Evolutionary conservation across 2,113 vertebrate genomes (phyloP).

Genomic region (Leptocoma aspasia): DNA sequence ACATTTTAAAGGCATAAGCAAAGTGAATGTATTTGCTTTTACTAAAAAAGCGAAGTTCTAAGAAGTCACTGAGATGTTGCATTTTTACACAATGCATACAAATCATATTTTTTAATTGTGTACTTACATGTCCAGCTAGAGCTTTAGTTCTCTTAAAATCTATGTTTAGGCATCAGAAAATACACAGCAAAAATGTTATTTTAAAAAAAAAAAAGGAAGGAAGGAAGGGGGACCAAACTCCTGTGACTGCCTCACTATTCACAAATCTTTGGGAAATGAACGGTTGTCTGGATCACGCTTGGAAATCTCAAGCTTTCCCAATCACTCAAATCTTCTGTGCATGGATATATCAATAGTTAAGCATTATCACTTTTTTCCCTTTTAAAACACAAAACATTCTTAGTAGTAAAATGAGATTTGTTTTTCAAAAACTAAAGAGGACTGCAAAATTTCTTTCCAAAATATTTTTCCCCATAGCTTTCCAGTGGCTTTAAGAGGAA

Average conservation of each 20-base stretch:
- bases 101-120: not conserved
- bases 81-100: accelerated
- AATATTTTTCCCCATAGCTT: not conserved
- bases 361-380: not conserved
- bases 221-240: not conserved
- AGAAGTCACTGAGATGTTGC: not conserved
- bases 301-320: not conserved
- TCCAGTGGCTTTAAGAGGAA: not conserved
- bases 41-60: not conserved
- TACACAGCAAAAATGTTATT: not conserved
- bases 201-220: not conserved
- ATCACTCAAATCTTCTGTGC: not conserved
- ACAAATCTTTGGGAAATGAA: not conserved
- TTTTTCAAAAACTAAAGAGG: not conserved
- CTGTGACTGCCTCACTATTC: not conserved
- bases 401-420: not conserved
- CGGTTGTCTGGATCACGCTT: not conserved
- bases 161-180: not conserved
- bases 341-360: not conserved
- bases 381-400: not conserved
- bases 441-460: not conserved
- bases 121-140: not conserved
- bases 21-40: not conserved
- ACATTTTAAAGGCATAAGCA: not conserved
- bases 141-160: not conserved